Evolutionary conservation across 2,113 vertebrate species (phyloP).

Genomic region (Hassar affinis): DNA sequence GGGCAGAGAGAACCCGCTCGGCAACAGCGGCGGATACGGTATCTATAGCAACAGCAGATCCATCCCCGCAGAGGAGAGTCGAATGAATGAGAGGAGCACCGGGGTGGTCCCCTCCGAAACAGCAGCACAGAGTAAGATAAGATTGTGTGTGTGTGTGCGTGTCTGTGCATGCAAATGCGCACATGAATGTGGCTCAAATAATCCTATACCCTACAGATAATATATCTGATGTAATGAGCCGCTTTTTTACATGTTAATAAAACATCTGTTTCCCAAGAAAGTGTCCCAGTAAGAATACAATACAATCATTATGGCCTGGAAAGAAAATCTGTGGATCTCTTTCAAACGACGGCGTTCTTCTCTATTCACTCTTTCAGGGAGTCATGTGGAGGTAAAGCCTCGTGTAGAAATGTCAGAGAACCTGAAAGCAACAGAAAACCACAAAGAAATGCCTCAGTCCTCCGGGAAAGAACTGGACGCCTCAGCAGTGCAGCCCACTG

Average conservation of each 20-base stretch:
- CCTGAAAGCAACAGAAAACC: conserved; percentile 48
- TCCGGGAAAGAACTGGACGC: conserved; percentile 58
- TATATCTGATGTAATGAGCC: conserved; percentile 13
- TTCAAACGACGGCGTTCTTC: background rate
- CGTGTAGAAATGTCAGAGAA: conserved; percentile 22
- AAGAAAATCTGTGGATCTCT: background rate
- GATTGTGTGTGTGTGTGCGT: conserved; percentile 16
- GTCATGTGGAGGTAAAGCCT: conserved; percentile 50
- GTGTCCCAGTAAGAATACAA: conserved; percentile 1
- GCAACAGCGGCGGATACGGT: conserved; percentile 47
- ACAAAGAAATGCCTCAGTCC: conserved; percentile 52
- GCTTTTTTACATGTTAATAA: conserved; percentile 12
- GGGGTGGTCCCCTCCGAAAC: conserved; percentile 46
- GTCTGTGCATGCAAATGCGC: conserved; percentile 17
- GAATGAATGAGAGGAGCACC: conserved; percentile 55
- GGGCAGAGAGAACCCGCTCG: conserved; percentile 43
- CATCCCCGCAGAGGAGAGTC: conserved; percentile 63
- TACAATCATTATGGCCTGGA: background rate
- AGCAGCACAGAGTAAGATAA: conserved; percentile 58
- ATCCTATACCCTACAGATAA: conserved; percentile 17
- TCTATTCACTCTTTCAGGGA: conserved; percentile 35
- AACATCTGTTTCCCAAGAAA: conserved; percentile 27
- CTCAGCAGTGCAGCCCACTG: conserved; percentile 31
- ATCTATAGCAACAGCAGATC: conserved; percentile 61
- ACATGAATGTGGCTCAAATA: conserved; percentile 1